Conservation (phyloP, 2,797 vertebrate species). For the Poeciliopsis gracilis region DNA sequence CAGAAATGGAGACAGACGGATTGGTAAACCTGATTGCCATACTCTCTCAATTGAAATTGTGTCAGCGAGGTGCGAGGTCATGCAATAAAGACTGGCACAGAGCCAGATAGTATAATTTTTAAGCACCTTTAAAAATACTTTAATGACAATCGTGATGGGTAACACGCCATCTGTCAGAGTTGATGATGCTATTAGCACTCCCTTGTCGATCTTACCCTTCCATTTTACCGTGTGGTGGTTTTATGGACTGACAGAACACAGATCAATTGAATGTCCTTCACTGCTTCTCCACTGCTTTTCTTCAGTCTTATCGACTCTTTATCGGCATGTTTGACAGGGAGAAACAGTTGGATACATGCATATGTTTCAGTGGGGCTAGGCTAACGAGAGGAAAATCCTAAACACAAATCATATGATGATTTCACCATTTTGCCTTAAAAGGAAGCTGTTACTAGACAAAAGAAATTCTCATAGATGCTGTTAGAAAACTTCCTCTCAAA, state of each 20-base stretch:
- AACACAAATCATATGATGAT: slow-evolving; percentile 47
- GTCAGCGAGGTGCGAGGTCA: slow-evolving; percentile 27
- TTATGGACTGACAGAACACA: slow-evolving; percentile 61
- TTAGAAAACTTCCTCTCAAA: slow-evolving; percentile 33
- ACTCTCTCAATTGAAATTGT: slow-evolving; percentile 18
- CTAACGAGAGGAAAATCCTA: slow-evolving; percentile 40
- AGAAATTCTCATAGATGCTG: slow-evolving; percentile 35
- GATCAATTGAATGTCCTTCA: slow-evolving; percentile 66
- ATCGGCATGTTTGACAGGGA: slow-evolving; percentile 46
- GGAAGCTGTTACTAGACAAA: slow-evolving; percentile 51
- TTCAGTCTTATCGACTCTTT: slow-evolving; percentile 63
- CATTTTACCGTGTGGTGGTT: slow-evolving; percentile 56
- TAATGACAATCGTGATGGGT: slow-evolving; percentile 43
- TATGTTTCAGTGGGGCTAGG: slow-evolving; percentile 30
- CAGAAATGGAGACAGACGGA: background rate
- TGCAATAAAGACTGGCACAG: slow-evolving; percentile 16
- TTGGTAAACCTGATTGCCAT: slow-evolving; percentile 7
- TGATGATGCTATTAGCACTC: slow-evolving; percentile 56
- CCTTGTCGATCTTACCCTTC: slow-evolving; percentile 41
- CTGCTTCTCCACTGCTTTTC: slow-evolving; percentile 51
- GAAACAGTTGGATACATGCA: slow-evolving; percentile 56
- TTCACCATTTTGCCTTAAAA: slow-evolving; percentile 36
- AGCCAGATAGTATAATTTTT: slow-evolving; percentile 44
- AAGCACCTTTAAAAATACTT: slow-evolving; percentile 53
- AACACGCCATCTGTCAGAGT: slow-evolving; percentile 39